These are phyloP conservation scores for Zeus faber DNA, from an alignment of 2,113 vertebrate genomes.

Conservation along the genomic window DNA sequence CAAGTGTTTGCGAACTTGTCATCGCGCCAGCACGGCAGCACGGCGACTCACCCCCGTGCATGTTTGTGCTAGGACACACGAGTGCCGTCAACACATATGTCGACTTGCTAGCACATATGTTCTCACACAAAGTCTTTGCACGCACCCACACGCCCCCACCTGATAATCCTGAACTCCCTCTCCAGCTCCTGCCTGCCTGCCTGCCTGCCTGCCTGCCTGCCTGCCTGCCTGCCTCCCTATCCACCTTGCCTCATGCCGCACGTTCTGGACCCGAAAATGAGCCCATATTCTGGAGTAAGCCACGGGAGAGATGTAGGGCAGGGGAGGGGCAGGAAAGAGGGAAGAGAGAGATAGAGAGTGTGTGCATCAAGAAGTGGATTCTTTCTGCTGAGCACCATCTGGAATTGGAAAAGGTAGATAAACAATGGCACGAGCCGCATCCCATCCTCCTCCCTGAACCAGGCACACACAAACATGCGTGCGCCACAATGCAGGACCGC, in stretches of 20 bases:
- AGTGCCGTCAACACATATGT: background rate
- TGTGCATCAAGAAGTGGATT: constrained; percentile 70
- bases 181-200: constrained; percentile 37
- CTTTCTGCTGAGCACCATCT: constrained; percentile 74
- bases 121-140: too few relatives aligned
- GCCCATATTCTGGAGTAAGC: constrained; percentile 50
- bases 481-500: constrained; percentile 39
- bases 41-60: background rate
- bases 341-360: constrained; percentile 30
- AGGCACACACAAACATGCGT: constrained; percentile 31
- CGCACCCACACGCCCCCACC: constrained; percentile 40
- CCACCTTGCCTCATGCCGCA: constrained; percentile 39
- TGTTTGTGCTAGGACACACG: background rate
- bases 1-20: constrained; percentile 45
- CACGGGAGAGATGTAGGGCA: constrained; percentile 41
- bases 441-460: constrained; percentile 47
- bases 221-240: constrained; percentile 40
- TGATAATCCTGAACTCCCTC: constrained; percentile 40
- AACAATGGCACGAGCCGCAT: constrained; percentile 66
- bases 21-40: too few relatives aligned
- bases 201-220: constrained; percentile 7
- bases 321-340: constrained; percentile 4
- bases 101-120: too few relatives aligned
- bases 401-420: constrained; percentile 75
- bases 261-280: constrained; percentile 59